Percentiles rank a stretch among this genome's conserved stretches.
Evolutionary conservation across 2,888 invertebrate species (phyloP).

Genomic region (Cantharis flavilabris): DNA sequence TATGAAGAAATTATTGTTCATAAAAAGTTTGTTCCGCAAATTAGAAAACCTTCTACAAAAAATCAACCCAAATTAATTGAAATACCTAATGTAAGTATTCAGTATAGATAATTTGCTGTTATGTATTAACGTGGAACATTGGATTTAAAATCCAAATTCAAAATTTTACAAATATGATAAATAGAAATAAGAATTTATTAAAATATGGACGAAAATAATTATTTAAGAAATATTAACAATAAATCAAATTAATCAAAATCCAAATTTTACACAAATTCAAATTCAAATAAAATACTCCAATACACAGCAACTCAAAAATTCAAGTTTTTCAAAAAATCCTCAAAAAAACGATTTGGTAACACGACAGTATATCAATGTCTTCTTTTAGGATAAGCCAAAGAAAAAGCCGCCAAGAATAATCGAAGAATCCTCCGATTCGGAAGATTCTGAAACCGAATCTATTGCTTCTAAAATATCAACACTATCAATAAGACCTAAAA

Average conservation of each 20-base stretch:
- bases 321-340: too few species aligned
- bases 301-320: too few species aligned
- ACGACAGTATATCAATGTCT: background rate
- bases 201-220: too few species aligned
- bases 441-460: conserved; percentile 66
- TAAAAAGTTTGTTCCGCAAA: conserved; percentile 73
- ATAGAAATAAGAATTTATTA: too few species aligned
- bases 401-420: conserved; percentile 66
- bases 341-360: too few species aligned
- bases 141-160: too few species aligned
- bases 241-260: too few species aligned
- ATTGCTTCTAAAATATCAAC: conserved; percentile 71
- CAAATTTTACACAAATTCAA: too few species aligned
- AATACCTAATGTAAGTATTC: conserved; percentile 65
- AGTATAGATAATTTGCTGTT: background rate
- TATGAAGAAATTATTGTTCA: conserved; percentile 66
- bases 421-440: conserved; percentile 54
- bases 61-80: conserved; percentile 89
- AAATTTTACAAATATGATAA: too few species aligned
- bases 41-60: conserved; percentile 88
- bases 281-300: too few species aligned
- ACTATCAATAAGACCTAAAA: conserved; percentile 72
- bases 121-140: too few species aligned
- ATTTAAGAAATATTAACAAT: too few species aligned
- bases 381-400: conserved; percentile 60